Conservation (phyloP, 1,140 invertebrate species). For the Cecropterus lyciades region DNA sequence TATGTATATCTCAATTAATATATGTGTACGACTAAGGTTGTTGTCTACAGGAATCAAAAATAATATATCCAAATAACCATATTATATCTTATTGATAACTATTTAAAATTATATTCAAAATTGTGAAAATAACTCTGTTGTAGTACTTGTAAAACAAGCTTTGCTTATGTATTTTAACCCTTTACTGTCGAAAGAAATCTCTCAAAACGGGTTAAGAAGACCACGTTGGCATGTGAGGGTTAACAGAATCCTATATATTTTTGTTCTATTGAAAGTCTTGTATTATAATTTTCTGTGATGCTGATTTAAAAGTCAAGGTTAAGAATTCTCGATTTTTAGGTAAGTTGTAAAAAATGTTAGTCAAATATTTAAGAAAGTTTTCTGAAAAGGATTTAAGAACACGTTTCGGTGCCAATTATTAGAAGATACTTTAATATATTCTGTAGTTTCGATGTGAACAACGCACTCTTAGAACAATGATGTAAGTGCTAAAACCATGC, state of each 20-base stretch:
- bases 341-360: constrained; percentile 42
- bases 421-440: constrained; percentile 40
- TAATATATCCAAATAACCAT: neutral
- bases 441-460: neutral
- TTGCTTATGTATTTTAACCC: constrained; percentile 48
- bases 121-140: neutral
- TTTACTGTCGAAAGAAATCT: no score
- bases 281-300: constrained; percentile 38
- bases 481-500: no score
- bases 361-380: constrained; percentile 38
- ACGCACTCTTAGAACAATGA: no score
- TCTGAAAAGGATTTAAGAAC: constrained; percentile 38
- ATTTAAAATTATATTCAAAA: neutral
- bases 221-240: no score
- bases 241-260: no score
- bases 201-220: no score
- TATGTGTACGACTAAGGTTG: neutral
- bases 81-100: neutral
- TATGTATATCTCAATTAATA: constrained; percentile 13
- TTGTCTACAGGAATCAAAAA: constrained; percentile 8
- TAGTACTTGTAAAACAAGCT: constrained; percentile 8
- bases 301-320: constrained; percentile 35
- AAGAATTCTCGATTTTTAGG: constrained; percentile 21
- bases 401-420: constrained; percentile 50
- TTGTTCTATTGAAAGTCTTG: no score